phyloP scores from a whole-genome alignment of 2,113 vertebrate genomes.

The Periophthalmus modestus region DNA sequence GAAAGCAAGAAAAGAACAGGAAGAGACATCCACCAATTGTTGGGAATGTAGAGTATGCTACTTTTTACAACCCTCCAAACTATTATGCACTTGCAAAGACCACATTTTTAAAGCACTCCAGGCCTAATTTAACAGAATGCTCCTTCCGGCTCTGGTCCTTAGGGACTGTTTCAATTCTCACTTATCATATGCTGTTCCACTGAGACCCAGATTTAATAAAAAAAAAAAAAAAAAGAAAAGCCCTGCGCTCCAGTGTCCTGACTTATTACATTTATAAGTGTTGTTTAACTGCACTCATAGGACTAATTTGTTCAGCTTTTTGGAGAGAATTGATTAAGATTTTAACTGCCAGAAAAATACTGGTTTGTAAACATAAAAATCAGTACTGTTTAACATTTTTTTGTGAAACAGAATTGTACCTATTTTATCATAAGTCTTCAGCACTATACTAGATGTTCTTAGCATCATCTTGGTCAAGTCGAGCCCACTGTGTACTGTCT shows the following conservation, averaged over 20 bases:
- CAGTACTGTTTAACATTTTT: background rate
- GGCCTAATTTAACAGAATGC: background rate
- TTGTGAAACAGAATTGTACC: too few species aligned
- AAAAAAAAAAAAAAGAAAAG: too few species aligned
- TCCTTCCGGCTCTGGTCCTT: background rate
- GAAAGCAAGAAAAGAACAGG: too few species aligned
- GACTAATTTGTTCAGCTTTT: background rate
- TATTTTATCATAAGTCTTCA: too few species aligned
- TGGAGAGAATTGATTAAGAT: background rate
- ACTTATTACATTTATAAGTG: background rate
- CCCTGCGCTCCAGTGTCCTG: background rate
- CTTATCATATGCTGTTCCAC: background rate
- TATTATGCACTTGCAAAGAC: background rate
- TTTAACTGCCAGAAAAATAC: background rate
- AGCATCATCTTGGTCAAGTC: too few species aligned
- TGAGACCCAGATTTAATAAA: constrained; percentile 2
- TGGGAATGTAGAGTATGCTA: too few species aligned
- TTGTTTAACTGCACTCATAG: background rate
- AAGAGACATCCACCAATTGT: too few species aligned
- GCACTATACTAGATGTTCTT: too few species aligned
- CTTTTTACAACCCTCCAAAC: too few species aligned
- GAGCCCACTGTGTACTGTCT: too few species aligned
- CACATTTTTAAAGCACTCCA: background rate
- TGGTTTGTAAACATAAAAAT: background rate
- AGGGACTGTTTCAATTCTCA: background rate